Base-by-base conservation (phyloP, 1,140 invertebrate genomes). In the Drosophila arawakana region DNA sequence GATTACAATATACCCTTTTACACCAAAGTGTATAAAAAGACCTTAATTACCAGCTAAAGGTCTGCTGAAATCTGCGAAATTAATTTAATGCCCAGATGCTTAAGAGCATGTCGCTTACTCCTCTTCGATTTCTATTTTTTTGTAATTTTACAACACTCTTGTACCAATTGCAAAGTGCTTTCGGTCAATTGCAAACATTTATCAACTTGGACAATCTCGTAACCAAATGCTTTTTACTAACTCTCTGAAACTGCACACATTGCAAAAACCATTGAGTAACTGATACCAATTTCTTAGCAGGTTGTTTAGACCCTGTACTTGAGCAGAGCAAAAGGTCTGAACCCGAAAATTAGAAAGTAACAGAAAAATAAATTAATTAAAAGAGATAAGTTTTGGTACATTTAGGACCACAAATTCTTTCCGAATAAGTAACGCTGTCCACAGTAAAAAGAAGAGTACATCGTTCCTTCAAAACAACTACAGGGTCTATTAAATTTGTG, bases 171-270 rank as follows among this genome's bases (percentile, higher is more conserved):
- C 59, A 61, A 58, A 71, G 55, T 68, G 35, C 47, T 46, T 57
- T 54, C 47, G 9, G 34, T 25, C 41, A 63, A 62, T 62, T 39
- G 49, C n/a, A 11, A 9, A 11, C 63, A 46, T 73, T 54, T 73
- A 73, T 73, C 63, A 73, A 15, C 49, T 15, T 59, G 57, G 39
- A n/a, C 21, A 69, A 39, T 35, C 43, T 7, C 39, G 9, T 7
- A 52, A 41, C 47, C 54, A 52, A 73, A 73, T 69, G 49, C 71
- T 73, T 73, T 58, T 8, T 34, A 37, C 8, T 25, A 15, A 37
- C 63, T 71, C 39, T 50, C 9, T 10, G 8, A 80, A 84, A 74
- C 9, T 84, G 81, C 81, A 70, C 34, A 80, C 61, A 58, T 34
- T 21, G 62, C 81, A 77, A 72, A 80, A 68, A 35, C 30, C 34